phyloP scores from a whole-genome alignment of 2,113 vertebrate genomes.

The Ovibos moschatus region DNA sequence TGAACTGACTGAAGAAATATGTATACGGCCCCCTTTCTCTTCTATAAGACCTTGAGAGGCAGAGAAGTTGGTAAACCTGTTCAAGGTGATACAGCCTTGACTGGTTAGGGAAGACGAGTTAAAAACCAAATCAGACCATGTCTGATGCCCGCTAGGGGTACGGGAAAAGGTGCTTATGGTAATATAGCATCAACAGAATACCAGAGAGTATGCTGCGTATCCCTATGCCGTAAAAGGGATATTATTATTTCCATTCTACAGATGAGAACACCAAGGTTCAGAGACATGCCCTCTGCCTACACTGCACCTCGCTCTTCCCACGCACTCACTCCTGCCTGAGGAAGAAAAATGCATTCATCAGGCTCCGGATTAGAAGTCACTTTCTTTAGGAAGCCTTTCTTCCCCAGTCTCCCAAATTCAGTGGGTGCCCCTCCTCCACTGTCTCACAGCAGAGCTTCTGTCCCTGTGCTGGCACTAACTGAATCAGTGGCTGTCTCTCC shows the following conservation, averaged over 20 bases:
- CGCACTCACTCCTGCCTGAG: background rate
- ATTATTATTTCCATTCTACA: background rate
- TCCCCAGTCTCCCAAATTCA: background rate
- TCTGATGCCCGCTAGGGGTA: background rate
- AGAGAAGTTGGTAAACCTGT: background rate
- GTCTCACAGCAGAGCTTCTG: background rate
- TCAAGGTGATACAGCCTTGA: background rate
- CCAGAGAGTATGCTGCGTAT: background rate
- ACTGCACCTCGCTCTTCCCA: background rate
- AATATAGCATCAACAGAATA: background rate
- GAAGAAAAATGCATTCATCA: background rate
- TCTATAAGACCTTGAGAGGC: background rate
- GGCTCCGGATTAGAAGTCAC: background rate
- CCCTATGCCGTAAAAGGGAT: background rate
- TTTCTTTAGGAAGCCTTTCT: background rate
- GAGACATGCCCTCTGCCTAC: background rate
- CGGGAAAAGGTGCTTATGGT: background rate
- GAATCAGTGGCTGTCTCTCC: background rate
- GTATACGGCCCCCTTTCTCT: background rate
- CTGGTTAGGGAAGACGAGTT: background rate
- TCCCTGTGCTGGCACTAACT: background rate
- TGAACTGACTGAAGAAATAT: background rate
- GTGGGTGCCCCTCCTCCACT: background rate
- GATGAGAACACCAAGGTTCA: background rate
- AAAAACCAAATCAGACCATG: background rate